These are phyloP conservation scores for Agapornis roseicollis DNA, from an alignment of 2,113 vertebrate species.

Conservation along the genomic window DNA sequence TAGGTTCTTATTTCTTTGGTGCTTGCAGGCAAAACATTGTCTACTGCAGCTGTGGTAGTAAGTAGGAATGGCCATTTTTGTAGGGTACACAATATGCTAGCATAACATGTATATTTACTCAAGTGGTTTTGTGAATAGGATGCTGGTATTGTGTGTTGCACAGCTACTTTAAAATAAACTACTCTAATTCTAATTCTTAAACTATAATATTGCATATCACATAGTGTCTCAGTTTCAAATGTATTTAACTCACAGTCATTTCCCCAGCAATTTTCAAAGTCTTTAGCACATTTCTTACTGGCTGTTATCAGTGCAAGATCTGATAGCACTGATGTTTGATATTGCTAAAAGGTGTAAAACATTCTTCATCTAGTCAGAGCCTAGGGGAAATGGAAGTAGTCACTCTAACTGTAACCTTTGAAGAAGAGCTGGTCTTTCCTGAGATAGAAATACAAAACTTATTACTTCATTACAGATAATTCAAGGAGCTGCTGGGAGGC, in stretches of 20 bases:
- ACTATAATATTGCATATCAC: background rate
- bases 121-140: background rate
- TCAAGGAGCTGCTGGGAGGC: background rate
- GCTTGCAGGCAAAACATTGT: background rate
- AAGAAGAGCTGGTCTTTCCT: slow-evolving; percentile 14
- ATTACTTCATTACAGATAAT: background rate
- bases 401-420: background rate
- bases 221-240: background rate
- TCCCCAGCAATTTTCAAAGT: background rate
- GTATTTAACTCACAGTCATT: background rate
- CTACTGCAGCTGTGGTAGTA: background rate
- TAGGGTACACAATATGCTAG: background rate
- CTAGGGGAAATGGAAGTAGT: background rate
- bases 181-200: background rate
- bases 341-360: background rate
- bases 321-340: background rate
- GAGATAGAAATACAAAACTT: background rate
- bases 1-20: background rate
- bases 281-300: background rate
- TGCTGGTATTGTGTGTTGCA: background rate
- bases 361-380: background rate
- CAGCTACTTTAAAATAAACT: background rate
- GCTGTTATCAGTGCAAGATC: background rate
- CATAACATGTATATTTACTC: background rate
- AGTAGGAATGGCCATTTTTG: background rate